Percentiles rank a stretch among this genome's conserved stretches.
Conservation (phyloP, 2,113 vertebrate species). For the Struthio camelus region DNA sequence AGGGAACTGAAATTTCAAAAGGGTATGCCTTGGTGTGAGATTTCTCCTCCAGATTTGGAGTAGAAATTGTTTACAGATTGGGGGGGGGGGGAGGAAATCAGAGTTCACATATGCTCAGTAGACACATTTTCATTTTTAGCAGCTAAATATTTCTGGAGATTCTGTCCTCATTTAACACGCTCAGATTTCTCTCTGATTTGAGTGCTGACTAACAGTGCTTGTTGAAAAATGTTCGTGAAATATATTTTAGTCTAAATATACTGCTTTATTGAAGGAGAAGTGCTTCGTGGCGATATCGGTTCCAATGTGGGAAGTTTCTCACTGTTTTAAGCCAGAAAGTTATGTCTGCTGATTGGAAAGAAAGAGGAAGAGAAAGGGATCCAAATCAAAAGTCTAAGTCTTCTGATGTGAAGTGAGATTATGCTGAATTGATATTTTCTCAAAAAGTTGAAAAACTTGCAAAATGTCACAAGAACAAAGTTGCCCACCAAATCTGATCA, state of each 20-base stretch:
- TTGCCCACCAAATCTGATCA: not conserved
- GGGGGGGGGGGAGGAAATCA: too few species aligned
- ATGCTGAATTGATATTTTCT: too few species aligned
- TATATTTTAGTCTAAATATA: not conserved
- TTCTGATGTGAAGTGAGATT: too few species aligned
- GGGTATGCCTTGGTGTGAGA: not conserved
- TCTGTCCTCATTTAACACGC: not conserved
- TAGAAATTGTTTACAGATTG: too few species aligned
- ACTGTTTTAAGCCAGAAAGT: not conserved
- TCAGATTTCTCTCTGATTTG: not conserved
- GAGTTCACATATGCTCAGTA: not conserved
- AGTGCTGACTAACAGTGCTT: not conserved
- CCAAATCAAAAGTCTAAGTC: not conserved
- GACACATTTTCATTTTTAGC: constrained; percentile 3
- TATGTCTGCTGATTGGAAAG: not conserved
- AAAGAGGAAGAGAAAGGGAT: not conserved
- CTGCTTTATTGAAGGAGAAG: not conserved
- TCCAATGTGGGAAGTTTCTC: not conserved
- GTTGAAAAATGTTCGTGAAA: not conserved
- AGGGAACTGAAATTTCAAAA: not conserved
- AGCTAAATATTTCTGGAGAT: constrained; percentile 25
- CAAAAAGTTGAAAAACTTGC: not conserved
- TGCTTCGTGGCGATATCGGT: not conserved
- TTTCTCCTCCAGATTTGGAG: not conserved
- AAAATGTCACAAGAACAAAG: not conserved